Evolutionary conservation across 2,888 invertebrate genomes (phyloP).

Genomic region (Ectemnius cavifrons): DNA sequence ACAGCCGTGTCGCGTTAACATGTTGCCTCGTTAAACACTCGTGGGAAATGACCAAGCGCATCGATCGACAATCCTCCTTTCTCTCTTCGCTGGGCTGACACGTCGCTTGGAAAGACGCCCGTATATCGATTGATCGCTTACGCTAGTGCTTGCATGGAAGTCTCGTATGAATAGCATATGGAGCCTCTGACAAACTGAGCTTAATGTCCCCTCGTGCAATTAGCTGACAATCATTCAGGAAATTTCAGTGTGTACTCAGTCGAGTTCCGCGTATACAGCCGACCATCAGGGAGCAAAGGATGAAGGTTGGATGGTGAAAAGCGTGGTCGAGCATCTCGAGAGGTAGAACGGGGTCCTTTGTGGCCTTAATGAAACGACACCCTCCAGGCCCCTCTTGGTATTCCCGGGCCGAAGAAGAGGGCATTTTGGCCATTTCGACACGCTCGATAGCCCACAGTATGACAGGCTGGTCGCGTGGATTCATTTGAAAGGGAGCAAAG

Average conservation of each 20-base stretch:
- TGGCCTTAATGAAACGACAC: conserved; percentile 66
- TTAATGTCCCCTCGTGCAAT: conserved; percentile 24
- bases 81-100: too few species aligned
- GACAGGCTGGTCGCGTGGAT: conserved; percentile 34
- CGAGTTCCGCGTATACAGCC: neutral
- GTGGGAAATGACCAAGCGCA: neutral
- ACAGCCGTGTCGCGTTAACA: conserved; percentile 6
- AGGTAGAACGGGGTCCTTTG: conserved; percentile 46
- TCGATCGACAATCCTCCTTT: neutral
- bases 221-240: conserved; percentile 49
- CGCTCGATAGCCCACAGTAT: conserved; percentile 43
- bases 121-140: conserved; percentile 12
- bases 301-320: neutral
- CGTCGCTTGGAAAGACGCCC: too few species aligned
- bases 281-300: neutral
- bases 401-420: conserved; percentile 36
- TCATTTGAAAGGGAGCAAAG: conserved; percentile 40
- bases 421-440: conserved; percentile 42
- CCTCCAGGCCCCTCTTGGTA: conserved; percentile 39
- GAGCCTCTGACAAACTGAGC: neutral
- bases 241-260: conserved; percentile 29
- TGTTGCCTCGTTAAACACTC: conserved; percentile 3
- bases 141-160: neutral
- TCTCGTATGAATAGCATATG: neutral
- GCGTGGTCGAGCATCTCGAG: neutral